phyloP scores from a whole-genome alignment of 2,113 vertebrate genomes.

The Microcebus lehilahytsara region DNA sequence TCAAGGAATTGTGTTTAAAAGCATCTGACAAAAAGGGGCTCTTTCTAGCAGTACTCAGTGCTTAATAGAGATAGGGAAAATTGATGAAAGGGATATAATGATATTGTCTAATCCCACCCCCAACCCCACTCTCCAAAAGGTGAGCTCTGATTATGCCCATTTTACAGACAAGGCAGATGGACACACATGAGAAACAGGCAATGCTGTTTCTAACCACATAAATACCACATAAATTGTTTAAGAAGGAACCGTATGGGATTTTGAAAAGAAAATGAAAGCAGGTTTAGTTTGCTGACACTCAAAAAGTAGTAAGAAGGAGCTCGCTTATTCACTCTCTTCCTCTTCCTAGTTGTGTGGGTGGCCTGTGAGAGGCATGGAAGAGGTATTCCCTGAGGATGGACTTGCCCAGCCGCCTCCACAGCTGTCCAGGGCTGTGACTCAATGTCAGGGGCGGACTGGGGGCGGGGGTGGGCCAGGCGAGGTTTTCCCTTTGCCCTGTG shows the following conservation, averaged over 20 bases:
- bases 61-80: background rate
- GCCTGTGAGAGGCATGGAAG: background rate
- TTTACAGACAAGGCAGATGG: background rate
- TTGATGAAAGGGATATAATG: background rate
- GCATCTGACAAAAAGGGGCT: background rate
- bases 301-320: background rate
- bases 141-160: background rate
- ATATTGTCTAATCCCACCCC: background rate
- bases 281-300: background rate
- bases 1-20: background rate
- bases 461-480: background rate
- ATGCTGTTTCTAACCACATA: background rate
- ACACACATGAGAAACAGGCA: background rate
- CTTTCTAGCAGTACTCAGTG: background rate
- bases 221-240: background rate
- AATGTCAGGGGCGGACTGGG: background rate
- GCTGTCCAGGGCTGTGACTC: slow-evolving; percentile 46
- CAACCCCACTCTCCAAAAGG: background rate
- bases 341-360: background rate
- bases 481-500: slow-evolving; percentile 39
- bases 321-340: background rate
- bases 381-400: slow-evolving; percentile 30
- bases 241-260: background rate
- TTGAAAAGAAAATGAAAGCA: background rate
- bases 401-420: slow-evolving; percentile 46